Evolutionary conservation across 2,113 vertebrate genomes (phyloP), one percentile per base, ranked within the genome.

Genomic region (Calidris pygmaea): DNA sequence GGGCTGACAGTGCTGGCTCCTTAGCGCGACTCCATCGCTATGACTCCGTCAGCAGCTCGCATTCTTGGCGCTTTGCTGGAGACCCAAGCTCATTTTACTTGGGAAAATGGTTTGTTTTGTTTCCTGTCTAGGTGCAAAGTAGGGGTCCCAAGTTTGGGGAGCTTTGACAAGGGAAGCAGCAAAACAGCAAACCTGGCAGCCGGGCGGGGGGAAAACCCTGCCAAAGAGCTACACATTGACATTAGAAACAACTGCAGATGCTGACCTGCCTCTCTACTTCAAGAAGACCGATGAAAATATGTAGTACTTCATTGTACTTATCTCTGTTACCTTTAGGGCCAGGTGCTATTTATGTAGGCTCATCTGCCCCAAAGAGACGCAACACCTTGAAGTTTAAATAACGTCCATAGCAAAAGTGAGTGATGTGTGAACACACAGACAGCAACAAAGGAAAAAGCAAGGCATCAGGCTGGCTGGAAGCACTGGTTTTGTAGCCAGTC

Each of bases 91-190:
- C 59, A 6, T 77, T 85, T 86, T 67, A n/a, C 72, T 14, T 50
- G 50, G 52, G 50, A 34, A 89, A 92, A 87, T 71, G 59, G 47
- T 84, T 93, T 83, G 67, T 41, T 95, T 97, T 66, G 30, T 88
- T 93, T 92, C 85, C 45, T 62, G 79, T 86, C 85, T 83, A 73
- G 72, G 32, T 84, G 34, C 5, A 30, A 80, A 71, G 59, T 3
- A 71, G 15, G 50, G 29, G 4, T 92, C 41, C 72, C 41, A 14
- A 32, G 50, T 80, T 90, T 86, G 9, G 59, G 29, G 41, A 77
- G 9, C 22, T n/a, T 77, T 77, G 70, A 65, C 45, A 58, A 77
- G 71, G 35, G 45, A 70, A 83, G 56, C 50, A 37, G 65, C 68
- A 52, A 70, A 84, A 39, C 27, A 30, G 53, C 1, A 3, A 91